Base-by-base conservation (phyloP, 2,797 vertebrate species). In the Muscicapa comitata region DNA sequence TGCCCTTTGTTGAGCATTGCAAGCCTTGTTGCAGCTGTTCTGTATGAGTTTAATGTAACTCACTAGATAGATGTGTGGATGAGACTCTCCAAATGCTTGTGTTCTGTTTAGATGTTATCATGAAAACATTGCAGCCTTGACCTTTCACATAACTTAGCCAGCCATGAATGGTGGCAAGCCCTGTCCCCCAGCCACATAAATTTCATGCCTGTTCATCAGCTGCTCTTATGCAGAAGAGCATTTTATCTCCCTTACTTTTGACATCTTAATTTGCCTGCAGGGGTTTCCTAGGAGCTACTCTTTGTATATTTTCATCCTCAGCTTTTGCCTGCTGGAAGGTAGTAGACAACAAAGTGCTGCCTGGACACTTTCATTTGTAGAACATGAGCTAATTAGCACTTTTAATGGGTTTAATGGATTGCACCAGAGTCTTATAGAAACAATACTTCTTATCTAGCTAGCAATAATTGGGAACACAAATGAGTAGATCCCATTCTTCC, bases 61-160 rank as follows among this genome's bases (percentile, higher is more conserved):
- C 79, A 68, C 95, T 77, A 48, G 77, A 87, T 94, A 87, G 84
- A 97, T 29, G 85, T 93, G 85, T 63, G 59, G 86, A 95, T 93
- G 95, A 94, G 90, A 86, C 92, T 89, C 80, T 97, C 86, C 85
- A 93, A 97, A 95, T 79, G 82, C 77, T 89, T 87, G 45, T 93
- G 95, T 92, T 96, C 93, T 96, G 86, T 85, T 93, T 89, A 91
- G 92, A 95, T 94, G 66, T 94, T 97, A 94, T 96, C 88, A 79
- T 76, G 83, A 96, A 97, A 96, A 96, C 95, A 96, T 79, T 86
- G 77, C 73, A 93, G 94, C 95, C 95, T 96, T 96, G 96, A 97
- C 94, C 96, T 97, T 95, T 95, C 87, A 74, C 78, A 92, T 95
- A 95, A 86, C 95, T 97, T 43, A 57, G 90, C 51, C 76, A 90